A percentile compares a stretch with the other conserved stretches of the same genome.
phyloP scores from a whole-genome alignment of 30 jellyfish, hydroid and myxozoan genomes.

The Rhopilema esculentum region DNA sequence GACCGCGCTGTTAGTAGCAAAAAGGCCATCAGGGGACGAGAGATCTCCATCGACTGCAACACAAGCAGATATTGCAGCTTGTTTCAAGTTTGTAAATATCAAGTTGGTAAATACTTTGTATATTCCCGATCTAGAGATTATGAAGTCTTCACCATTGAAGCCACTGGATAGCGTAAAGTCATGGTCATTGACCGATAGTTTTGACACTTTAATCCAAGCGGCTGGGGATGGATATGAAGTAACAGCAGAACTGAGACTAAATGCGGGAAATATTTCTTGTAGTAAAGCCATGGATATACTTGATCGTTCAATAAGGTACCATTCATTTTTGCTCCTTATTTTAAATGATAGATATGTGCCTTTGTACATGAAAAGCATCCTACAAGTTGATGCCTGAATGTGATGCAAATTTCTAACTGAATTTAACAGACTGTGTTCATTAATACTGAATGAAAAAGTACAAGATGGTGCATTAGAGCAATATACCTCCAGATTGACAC shows the following conservation, averaged over 20 bases:
- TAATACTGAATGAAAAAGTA: background rate
- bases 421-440: background rate
- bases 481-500: constrained; percentile 15
- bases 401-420: background rate
- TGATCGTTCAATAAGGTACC: constrained; percentile 24
- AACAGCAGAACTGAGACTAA: constrained; percentile 8
- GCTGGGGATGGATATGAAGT: background rate
- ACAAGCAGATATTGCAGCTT: constrained; percentile 40
- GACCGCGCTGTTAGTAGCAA: constrained; percentile 13
- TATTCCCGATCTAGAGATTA: constrained; percentile 30
- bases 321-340: constrained; percentile 1
- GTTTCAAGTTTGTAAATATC: constrained; percentile 20
- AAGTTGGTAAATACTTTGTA: constrained; percentile 46
- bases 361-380: background rate
- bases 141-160: constrained; percentile 20
- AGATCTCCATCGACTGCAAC: constrained; percentile 23
- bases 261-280: constrained; percentile 34
- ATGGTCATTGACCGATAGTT: background rate
- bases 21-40: constrained; percentile 26
- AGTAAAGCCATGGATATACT: constrained; percentile 16
- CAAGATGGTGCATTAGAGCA: background rate
- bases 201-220: constrained; percentile 31
- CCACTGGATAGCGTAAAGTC: constrained; percentile 14
- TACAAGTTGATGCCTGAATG: constrained; percentile 1
- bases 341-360: background rate